Percentiles rank a stretch among this genome's conserved stretches.
These are phyloP conservation scores for Hipposideros larvatus DNA, from an alignment of 2,797 vertebrate genomes.

Conservation along the genomic window DNA sequence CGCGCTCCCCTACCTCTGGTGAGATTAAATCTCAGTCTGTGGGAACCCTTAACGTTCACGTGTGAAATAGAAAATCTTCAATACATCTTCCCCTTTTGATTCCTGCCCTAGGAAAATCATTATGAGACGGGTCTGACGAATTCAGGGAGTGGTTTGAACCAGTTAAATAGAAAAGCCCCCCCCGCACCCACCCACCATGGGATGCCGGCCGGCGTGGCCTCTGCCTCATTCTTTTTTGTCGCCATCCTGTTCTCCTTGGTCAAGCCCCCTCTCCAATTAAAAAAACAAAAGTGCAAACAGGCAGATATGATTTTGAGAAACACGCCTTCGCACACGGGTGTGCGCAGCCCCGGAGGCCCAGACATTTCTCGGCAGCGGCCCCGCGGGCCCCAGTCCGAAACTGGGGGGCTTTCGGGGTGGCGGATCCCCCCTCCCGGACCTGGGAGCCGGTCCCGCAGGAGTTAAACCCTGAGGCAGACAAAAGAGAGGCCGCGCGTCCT, in stretches of 20 bases:
- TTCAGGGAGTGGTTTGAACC: not conserved
- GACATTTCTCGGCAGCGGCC: not conserved
- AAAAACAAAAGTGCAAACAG: not conserved
- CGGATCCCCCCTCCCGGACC: rapidly evolving
- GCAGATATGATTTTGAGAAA: not conserved
- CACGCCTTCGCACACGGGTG: not conserved
- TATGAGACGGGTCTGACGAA: not conserved
- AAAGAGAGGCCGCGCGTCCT: conserved; percentile 72
- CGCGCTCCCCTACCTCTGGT: rapidly evolving
- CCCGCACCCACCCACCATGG: not conserved
- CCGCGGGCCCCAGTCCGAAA: rapidly evolving
- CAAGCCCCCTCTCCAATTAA: not conserved
- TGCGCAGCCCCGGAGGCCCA: not conserved
- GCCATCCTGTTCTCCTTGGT: not conserved
- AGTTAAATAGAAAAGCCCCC: not conserved
- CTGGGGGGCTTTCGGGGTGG: not conserved
- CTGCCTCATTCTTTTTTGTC: not conserved
- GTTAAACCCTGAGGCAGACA: conserved; percentile 68
- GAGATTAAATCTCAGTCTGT: not conserved
- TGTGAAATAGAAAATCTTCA: not conserved
- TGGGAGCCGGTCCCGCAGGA: conserved; percentile 55
- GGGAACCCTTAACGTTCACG: not conserved
- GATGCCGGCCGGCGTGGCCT: not conserved
- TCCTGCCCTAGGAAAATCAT: not conserved
- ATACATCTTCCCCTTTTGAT: not conserved